Conservation (phyloP, 35 echinoderm and acorn worm genomes). For the Stichopus chloronotus region DNA sequence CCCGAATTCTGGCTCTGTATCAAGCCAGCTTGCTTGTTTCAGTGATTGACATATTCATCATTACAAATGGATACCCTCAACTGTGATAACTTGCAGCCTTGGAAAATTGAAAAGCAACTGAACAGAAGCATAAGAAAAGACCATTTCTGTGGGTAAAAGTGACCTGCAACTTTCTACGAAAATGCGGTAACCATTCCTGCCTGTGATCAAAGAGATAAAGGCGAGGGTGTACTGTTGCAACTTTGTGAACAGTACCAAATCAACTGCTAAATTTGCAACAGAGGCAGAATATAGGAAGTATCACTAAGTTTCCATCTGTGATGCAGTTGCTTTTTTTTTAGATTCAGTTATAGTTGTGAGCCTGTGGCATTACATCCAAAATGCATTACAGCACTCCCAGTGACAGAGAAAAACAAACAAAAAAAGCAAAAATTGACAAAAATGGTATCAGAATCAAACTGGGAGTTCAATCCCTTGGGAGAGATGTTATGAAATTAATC, state of each 20-base stretch:
- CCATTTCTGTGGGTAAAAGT: neutral
- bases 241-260: neutral
- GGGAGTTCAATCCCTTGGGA: no score
- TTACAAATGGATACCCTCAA: neutral
- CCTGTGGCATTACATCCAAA: no score
- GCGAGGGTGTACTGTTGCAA: neutral
- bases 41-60: neutral
- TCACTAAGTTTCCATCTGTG: no score
- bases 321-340: no score
- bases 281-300: no score
- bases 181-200: neutral
- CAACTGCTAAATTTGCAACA: no score
- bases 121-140: neutral
- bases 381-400: no score
- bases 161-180: constrained; percentile 2
- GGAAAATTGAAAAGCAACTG: neutral
- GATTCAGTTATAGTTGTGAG: no score
- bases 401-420: no score
- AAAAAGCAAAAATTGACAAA: no score
- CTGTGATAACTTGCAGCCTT: neutral
- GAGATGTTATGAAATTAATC: no score
- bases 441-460: no score
- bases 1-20: neutral
- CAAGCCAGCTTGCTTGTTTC: neutral
- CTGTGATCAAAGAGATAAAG: neutral